Base-by-base conservation (phyloP, 1,140 invertebrate species). In the Drosophila simulans region DNA sequence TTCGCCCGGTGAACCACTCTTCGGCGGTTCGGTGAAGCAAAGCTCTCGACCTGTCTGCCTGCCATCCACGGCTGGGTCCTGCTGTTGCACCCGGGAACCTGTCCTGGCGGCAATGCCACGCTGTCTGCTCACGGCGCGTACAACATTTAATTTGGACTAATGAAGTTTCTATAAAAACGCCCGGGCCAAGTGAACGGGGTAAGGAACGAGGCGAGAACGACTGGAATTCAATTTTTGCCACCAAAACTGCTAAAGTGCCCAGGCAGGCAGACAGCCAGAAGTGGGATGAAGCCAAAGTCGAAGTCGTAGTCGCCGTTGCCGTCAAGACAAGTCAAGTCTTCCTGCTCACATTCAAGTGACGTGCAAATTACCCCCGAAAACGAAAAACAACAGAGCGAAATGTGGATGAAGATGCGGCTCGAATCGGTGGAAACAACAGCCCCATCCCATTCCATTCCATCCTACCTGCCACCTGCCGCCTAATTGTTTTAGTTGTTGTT, bases 401-500 rank as follows among this genome's bases (percentile, higher is more conserved):
- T 48, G 31, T 20, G 56, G 46, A 59, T 68, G 55, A 60, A 62
- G 34, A 54, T 51, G 15, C 42, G 46, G 35, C 43, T 51, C 37
- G 17, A 75, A 60, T 45, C 25, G 51, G 20, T 52, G 63, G 34
- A 42, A 43, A 43, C 59, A 35, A 51, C 58, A 39, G 42, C 27
- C 20, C 20, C 27, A 58, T 45, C 42, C 31, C 7, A 37, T 59
- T 31, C 54, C 37, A 74, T 48, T 37, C 45, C 59, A 42, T 53
- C 48, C 73, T 77, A 78, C 83, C 81, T 83, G 80, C 76, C 77
- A 58, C 65, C 84, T 65, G 68, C 55, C 63, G 78, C 73, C 78
- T 85, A 85, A 85, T 85, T 88, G 83, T 85, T 85, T 85, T 82
- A 81, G 83, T 88, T 85, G 82, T 81, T 86, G 82, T 82, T 86